Evolutionary conservation across 2,113 vertebrate genomes (phyloP).

Genomic region (Poicephalus gulielmi): DNA sequence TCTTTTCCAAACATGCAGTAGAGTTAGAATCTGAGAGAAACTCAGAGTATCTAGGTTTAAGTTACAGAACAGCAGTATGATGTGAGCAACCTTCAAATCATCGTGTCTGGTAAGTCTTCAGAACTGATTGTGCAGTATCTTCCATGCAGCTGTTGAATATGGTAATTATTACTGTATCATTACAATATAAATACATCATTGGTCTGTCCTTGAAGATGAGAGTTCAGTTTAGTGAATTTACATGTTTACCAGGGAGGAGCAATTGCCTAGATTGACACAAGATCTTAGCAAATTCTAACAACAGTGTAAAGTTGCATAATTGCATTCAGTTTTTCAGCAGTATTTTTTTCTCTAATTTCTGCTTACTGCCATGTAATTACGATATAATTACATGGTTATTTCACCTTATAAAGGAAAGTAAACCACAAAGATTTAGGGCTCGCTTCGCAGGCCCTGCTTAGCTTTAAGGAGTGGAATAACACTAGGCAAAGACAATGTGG

Average conservation of each 20-base stretch:
- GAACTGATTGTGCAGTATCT: not conserved
- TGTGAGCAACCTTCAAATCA: not conserved
- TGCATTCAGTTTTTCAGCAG: not conserved
- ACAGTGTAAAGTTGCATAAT: not conserved
- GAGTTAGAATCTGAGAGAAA: not conserved
- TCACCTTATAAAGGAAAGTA: slow-evolving; percentile 20
- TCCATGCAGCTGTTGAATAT: not conserved
- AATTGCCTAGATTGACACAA: not conserved
- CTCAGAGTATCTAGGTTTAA: not conserved
- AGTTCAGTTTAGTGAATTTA: not conserved
- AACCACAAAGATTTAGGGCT: not conserved
- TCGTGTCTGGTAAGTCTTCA: not conserved
- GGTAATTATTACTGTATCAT: not conserved
- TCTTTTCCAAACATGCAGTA: not conserved
- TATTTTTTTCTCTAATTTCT: not conserved
- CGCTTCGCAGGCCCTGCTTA: not conserved
- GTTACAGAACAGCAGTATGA: not conserved
- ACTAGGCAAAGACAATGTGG: not conserved
- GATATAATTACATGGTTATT: slow-evolving; percentile 19
- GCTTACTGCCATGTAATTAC: not conserved
- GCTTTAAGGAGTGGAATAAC: not conserved
- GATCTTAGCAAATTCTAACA: not conserved
- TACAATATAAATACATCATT: not conserved
- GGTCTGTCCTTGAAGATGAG: not conserved
- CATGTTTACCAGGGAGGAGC: not conserved